Percentiles rank a stretch among this genome's conserved stretches.
phyloP scores from a whole-genome alignment of 2,888 invertebrate genomes.

The Oxytorus armatus region DNA sequence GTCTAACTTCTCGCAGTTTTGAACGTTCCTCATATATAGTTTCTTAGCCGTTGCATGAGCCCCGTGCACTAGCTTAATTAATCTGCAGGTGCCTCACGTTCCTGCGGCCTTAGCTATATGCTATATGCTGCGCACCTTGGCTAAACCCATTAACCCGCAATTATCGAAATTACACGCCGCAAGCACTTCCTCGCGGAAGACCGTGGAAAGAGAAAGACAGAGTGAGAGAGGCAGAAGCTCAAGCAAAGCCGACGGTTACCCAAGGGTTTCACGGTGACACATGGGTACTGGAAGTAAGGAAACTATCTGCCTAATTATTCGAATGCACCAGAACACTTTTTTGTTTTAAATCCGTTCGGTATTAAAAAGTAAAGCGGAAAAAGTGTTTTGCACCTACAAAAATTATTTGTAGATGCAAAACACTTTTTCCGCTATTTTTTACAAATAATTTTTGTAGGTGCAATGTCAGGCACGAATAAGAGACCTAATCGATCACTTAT shows the following conservation, averaged over 20 bases:
- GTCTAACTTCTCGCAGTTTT: slow-evolving; percentile 11
- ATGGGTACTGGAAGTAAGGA: slow-evolving; percentile 70
- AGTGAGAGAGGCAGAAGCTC: slow-evolving; percentile 10
- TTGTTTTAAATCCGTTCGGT: background rate
- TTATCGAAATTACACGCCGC: slow-evolving; percentile 79
- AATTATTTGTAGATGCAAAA: too few relatives aligned
- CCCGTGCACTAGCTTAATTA: slow-evolving; percentile 74
- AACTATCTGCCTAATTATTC: slow-evolving; percentile 75
- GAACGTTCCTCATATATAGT: slow-evolving; percentile 14
- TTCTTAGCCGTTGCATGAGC: slow-evolving; percentile 46
- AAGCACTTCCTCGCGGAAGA: slow-evolving; percentile 61
- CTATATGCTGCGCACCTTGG: slow-evolving; percentile 73
- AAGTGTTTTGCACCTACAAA: too few relatives aligned
- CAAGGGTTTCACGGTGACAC: slow-evolving; percentile 51
- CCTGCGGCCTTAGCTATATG: slow-evolving; percentile 72
- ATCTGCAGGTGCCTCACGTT: slow-evolving; percentile 77
- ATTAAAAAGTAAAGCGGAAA: too few relatives aligned
- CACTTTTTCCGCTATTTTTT: too few relatives aligned
- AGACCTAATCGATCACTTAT: too few relatives aligned
- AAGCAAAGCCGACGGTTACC: slow-evolving; percentile 29
- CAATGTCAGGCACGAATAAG: too few relatives aligned
- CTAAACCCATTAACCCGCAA: slow-evolving; percentile 80
- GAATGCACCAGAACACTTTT: slow-evolving; percentile 39
- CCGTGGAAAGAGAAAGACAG: slow-evolving; percentile 21
- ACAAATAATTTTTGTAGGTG: too few relatives aligned